Evolutionary conservation across 2,113 vertebrate genomes (phyloP), one percentile per base, ranked within the genome.

Genomic region (Callionymus lyra): DNA sequence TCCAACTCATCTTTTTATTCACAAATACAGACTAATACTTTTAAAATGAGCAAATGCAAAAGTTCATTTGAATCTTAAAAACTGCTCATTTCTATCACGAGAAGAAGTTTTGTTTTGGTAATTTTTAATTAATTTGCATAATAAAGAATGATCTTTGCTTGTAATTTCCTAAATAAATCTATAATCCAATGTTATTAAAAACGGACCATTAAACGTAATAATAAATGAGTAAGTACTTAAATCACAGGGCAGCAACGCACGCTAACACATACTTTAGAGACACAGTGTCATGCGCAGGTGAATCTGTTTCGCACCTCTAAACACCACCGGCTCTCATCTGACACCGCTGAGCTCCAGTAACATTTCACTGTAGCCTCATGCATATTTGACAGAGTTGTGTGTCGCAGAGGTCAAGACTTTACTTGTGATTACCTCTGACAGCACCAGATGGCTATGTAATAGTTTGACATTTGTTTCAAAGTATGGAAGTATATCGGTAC

Each of bases 311-410:
- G 9, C 16, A 16, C 13, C 34, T 52, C 16, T 40, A 35, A 59
- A 6, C 47, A 12, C 14, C 21, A 35, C 47, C 52, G 12, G 34
- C 38, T 44, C 36, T 12, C 38, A 33, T 27, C 47, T 27, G 21
- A 27, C 21, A 27, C 21, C 57, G 37, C 32, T 38, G 41, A 16
- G n/a, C 3, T 38, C 16, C 41, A 53, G 16, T 77, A 43, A 38
- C 43, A 41, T 79, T 75, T 72, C 69, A 64, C 50, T 44, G 13
- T 36, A 37, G 33, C 3, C 13, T 63, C 50, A 70, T 82, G 38
- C 39, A 69, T 76, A 65, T 66, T 74, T 72, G 14, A 77, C 68
- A 10, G 52, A 45, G 48, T 19, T 48, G 58, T 3, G 14, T 51
- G 42, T 44, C 12, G 1, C 19, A 17, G 50, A 18, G n/a, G 50